Percentiles rank a stretch among this genome's conserved stretches.
phyloP scores from a whole-genome alignment of 92 coral and sea anemone genomes.

The Pocillopora grandis region DNA sequence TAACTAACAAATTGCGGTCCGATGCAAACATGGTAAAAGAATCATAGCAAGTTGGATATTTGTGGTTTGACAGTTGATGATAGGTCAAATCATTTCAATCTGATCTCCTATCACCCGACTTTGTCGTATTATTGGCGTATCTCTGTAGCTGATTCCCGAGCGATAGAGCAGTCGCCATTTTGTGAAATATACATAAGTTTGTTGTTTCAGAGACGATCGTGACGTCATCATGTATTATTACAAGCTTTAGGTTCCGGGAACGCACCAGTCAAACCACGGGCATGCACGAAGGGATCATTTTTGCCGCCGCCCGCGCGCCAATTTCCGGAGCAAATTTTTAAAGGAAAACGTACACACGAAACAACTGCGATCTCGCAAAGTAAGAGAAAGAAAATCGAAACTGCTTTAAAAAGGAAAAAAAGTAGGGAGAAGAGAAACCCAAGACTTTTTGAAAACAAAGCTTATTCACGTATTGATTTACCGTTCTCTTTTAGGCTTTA shows the following conservation, averaged over 20 bases:
- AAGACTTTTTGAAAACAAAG: too few relatives aligned
- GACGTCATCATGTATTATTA: background rate
- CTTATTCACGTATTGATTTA: too few relatives aligned
- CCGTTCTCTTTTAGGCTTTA: too few relatives aligned
- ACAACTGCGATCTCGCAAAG: too few relatives aligned
- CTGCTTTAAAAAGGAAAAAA: too few relatives aligned
- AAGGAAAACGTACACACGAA: too few relatives aligned
- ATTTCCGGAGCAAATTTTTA: too few relatives aligned
- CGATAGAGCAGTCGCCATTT: background rate
- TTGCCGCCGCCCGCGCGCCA: too few relatives aligned
- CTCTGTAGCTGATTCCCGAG: background rate
- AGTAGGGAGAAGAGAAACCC: too few relatives aligned
- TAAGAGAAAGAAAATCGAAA: too few relatives aligned
- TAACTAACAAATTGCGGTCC: background rate
- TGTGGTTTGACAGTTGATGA: background rate
- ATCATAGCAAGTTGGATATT: background rate
- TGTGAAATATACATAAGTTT: background rate
- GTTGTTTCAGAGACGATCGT: background rate
- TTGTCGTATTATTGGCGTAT: background rate
- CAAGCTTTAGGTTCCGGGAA: background rate
- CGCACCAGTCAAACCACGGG: background rate
- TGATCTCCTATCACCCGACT: constrained; percentile 5
- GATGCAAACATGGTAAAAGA: constrained; percentile 9
- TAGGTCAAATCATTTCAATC: constrained; percentile 1
- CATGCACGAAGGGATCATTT: too few relatives aligned